A percentile compares a stretch with the other conserved stretches of the same genome.
These are phyloP conservation scores for Dasypolia templi DNA, from an alignment of 2,888 invertebrate species.

Conservation along the genomic window DNA sequence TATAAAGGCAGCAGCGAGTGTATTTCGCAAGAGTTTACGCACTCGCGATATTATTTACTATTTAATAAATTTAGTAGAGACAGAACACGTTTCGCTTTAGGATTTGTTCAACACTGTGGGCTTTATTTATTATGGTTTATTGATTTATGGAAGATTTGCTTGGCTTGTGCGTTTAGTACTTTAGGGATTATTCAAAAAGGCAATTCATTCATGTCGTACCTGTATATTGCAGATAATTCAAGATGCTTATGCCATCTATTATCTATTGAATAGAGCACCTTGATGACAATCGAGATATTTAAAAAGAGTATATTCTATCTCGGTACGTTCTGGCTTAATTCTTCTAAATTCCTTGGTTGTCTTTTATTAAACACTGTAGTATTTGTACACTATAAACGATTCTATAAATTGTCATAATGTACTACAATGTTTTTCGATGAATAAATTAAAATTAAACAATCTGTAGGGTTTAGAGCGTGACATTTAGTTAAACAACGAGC, in stretches of 20 bases:
- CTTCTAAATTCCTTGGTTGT: not conserved
- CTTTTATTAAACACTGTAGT: not conserved
- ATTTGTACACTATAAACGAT: too few species aligned
- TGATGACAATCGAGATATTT: too few species aligned
- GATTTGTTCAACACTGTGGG: slow-evolving; percentile 27
- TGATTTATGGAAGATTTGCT: slow-evolving; percentile 26
- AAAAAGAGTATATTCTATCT: too few species aligned
- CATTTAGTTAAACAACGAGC: not conserved
- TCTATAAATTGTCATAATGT: too few species aligned
- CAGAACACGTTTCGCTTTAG: slow-evolving; percentile 42
- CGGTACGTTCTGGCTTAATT: too few species aligned
- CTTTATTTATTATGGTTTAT: slow-evolving; percentile 13
- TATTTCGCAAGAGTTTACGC: slow-evolving; percentile 50
- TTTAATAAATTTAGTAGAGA: slow-evolving; percentile 45
- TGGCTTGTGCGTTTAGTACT: not conserved
- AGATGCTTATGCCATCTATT: not conserved
- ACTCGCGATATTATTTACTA: slow-evolving; percentile 42
- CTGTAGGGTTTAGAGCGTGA: too few species aligned
- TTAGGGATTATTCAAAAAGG: not conserved
- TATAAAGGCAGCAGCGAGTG: slow-evolving; percentile 15
- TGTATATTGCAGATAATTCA: not conserved
- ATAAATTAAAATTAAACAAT: too few species aligned
- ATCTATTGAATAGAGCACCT: too few species aligned
- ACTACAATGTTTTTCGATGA: too few species aligned
- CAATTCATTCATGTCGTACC: not conserved